phyloP scores from a whole-genome alignment of 1,140 invertebrate genomes.

The Acyrthosiphon pisum region DNA sequence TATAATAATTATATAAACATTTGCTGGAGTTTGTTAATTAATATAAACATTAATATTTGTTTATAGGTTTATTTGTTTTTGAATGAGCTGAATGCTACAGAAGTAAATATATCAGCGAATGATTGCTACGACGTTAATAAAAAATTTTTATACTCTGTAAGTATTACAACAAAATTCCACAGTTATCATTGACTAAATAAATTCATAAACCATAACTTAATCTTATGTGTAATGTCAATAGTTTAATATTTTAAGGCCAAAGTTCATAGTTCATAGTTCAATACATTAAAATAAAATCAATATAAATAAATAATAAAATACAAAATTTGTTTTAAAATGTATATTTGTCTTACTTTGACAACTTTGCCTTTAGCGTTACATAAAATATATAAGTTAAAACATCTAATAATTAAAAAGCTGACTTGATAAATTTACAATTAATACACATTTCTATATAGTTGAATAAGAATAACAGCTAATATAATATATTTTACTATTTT shows the following conservation, averaged over 20 bases:
- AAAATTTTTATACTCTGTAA: slow-evolving; percentile 43
- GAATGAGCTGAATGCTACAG: slow-evolving; percentile 37
- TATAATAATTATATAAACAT: neutral
- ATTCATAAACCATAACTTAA: neutral
- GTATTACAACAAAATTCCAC: neutral
- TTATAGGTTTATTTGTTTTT: slow-evolving; percentile 52
- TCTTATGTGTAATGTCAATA: neutral
- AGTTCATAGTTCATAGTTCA: neutral
- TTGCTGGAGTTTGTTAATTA: neutral
- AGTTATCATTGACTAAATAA: neutral
- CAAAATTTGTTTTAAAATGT: neutral
- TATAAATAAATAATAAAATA: neutral
- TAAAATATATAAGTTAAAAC: neutral
- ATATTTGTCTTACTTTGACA: neutral
- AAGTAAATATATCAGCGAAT: slow-evolving; percentile 44
- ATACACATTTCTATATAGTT: neutral
- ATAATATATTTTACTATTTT: neutral
- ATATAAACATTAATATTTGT: neutral
- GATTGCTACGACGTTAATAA: slow-evolving; percentile 31
- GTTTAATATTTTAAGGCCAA: neutral
- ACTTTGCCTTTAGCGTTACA: neutral
- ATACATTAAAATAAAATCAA: no score
- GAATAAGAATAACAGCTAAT: neutral
- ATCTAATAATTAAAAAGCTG: no score
- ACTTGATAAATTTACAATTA: no score